phyloP scores from a whole-genome alignment of 2,888 invertebrate genomes.

The Neuroscelio doddi region DNA sequence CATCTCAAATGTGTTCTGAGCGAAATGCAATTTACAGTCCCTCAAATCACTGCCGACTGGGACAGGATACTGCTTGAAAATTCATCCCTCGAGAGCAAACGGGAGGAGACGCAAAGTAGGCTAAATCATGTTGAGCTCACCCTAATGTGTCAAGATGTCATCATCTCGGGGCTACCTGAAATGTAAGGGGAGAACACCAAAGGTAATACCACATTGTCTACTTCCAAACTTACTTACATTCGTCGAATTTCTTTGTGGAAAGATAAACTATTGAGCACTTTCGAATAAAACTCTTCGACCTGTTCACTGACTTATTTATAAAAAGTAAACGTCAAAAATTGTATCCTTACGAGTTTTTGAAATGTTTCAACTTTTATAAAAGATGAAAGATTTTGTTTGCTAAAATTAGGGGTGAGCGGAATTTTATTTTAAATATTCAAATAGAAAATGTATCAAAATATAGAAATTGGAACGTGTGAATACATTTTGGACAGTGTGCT shows the following conservation, averaged over 20 bases:
- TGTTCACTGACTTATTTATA: too few species aligned
- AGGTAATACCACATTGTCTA: constrained; percentile 13
- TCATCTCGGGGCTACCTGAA: constrained; percentile 22
- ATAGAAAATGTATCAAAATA: too few species aligned
- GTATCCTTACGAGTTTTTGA: too few species aligned
- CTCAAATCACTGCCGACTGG: constrained; percentile 12
- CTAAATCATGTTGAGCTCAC: constrained; percentile 28
- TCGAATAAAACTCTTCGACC: background rate
- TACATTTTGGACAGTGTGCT: too few species aligned
- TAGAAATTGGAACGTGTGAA: too few species aligned
- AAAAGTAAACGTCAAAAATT: too few species aligned
- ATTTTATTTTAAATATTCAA: too few species aligned
- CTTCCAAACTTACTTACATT: constrained; percentile 3
- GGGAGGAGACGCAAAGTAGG: constrained; percentile 17
- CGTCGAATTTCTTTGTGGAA: background rate
- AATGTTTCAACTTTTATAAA: too few species aligned
- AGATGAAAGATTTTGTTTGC: too few species aligned
- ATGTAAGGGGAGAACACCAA: constrained; percentile 13
- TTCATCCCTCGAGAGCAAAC: constrained; percentile 22
- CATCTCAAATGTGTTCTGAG: constrained; percentile 14
- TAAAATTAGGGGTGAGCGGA: too few species aligned
- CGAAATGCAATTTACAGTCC: constrained; percentile 13
- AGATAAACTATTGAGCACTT: background rate
- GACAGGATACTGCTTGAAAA: constrained; percentile 16
- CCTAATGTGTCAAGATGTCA: constrained; percentile 30